These are phyloP conservation scores for Typhlichthys subterraneus DNA, from an alignment of 2,797 vertebrate species.

Conservation along the genomic window DNA sequence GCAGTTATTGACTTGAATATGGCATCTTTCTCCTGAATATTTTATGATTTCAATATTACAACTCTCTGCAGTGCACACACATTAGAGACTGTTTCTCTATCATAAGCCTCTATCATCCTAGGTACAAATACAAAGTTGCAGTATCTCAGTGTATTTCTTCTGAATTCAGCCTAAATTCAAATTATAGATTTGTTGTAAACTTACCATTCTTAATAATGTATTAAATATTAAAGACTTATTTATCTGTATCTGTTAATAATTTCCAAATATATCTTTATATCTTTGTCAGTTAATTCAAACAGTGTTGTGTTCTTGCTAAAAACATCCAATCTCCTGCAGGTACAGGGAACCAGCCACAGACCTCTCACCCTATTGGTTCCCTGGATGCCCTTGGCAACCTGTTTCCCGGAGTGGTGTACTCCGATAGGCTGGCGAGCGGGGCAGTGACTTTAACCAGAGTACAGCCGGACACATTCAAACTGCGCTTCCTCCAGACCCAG, in stretches of 20 bases:
- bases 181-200: no score
- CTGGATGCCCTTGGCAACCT: conserved; percentile 86
- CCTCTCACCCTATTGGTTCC: conserved; percentile 69
- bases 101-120: not conserved
- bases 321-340: conserved; percentile 16
- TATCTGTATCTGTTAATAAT: no score
- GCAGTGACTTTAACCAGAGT: conserved; percentile 80
- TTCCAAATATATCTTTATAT: not conserved
- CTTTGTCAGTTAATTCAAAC: not conserved
- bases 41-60: not conserved
- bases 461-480: conserved; percentile 79
- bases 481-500: conserved; percentile 85
- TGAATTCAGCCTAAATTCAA: no score
- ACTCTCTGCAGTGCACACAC: conserved; percentile 9
- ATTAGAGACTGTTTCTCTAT: not conserved
- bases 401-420: conserved; percentile 68
- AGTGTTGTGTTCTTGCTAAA: not conserved
- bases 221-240: no score
- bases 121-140: no score
- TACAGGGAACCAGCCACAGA: conserved; percentile 10
- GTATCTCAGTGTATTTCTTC: no score
- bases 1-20: not conserved
- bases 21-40: not conserved
- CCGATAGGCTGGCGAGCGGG: conserved; percentile 77
- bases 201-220: no score